Base-by-base conservation (phyloP, 2,113 vertebrate genomes). In the Pollachius pollachius region DNA sequence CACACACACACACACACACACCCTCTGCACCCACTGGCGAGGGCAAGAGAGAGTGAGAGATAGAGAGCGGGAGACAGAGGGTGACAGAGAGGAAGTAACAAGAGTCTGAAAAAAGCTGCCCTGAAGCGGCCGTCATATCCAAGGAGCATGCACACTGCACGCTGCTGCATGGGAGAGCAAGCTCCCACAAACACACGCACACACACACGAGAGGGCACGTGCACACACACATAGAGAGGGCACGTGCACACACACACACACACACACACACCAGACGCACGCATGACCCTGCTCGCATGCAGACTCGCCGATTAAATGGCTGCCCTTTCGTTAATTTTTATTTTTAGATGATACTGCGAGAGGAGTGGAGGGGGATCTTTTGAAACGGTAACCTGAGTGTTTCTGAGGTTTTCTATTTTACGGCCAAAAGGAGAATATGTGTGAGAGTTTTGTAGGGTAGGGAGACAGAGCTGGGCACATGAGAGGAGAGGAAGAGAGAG, bases 1-100 rank as follows among this genome's bases (percentile, higher is more conserved):
- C 54, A 17, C 54, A 57, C 54, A 57, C 15, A 57, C 7, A 57
- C 54, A 57, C 7, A 57, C 54, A 57, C 54, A 57, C 54, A 57
- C 5, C 57, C 17, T 19, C 23, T 15, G 19, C 62, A 34, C 27
- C 62, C 62, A 25, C 70, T 37, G 80, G 75, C 76, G 37, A 63
- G 62, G 30, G 62, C 27, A 34, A 11, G 17, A 64, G 62, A 64
- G 62, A 64, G 64, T 72, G 71, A 69, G 67, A 65, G 54, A 73
- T 52, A 18, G 17, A 64, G 62, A 64, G 17, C 34, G 67, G 71
- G 71, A 71, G 67, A 65, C 30, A 70, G 67, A 72, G 77, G 77
- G 71, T 84, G 84, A 84, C 81, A 86, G 76, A 68, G 72, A 82
- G 81, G 78, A 81, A 82, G 73, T 86, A 83, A 84, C 79, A 76